A percentile compares a stretch with the other conserved stretches of the same genome.
Evolutionary conservation across 1,140 invertebrate species (phyloP).

Genomic region (Berghia stephanieae): DNA sequence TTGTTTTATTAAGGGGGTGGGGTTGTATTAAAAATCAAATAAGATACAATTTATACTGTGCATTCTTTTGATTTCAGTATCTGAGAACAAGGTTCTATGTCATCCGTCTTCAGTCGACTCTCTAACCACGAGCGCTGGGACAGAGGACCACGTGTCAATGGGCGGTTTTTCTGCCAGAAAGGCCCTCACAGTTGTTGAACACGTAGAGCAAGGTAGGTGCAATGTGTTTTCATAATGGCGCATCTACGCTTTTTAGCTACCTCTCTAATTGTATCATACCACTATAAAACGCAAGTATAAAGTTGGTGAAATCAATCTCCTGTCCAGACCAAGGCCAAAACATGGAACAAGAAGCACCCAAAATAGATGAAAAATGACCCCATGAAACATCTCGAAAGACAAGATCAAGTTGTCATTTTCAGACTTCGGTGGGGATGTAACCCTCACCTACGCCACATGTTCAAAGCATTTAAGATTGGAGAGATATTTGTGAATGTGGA

Average conservation of each 20-base stretch:
- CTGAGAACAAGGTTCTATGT: conserved; percentile 80
- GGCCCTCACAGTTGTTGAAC: conserved; percentile 74
- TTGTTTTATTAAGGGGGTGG: too few species aligned
- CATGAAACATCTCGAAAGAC: too few species aligned
- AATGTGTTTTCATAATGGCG: neutral
- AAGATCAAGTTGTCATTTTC: too few species aligned
- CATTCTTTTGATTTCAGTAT: conserved; percentile 57
- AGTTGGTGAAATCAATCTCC: neutral
- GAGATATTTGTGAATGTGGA: too few species aligned
- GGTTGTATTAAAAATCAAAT: too few species aligned
- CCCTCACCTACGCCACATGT: too few species aligned
- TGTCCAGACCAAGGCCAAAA: neutral
- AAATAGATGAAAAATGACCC: neutral
- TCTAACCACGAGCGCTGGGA: conserved; percentile 78
- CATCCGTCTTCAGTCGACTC: conserved; percentile 80
- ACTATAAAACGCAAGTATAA: neutral
- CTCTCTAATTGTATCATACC: neutral
- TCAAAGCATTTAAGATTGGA: too few species aligned
- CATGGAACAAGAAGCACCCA: neutral
- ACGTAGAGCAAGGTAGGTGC: conserved; percentile 72
- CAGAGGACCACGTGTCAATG: conserved; percentile 82
- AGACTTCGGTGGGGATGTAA: too few species aligned
- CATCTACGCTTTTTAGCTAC: neutral
- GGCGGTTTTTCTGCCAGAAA: conserved; percentile 79
- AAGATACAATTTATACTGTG: too few species aligned